A percentile compares a stretch with the other conserved stretches of the same genome.
These are phyloP conservation scores for Chaenodraco wilsoni DNA, from an alignment of 2,797 vertebrate genomes.

Conservation along the genomic window DNA sequence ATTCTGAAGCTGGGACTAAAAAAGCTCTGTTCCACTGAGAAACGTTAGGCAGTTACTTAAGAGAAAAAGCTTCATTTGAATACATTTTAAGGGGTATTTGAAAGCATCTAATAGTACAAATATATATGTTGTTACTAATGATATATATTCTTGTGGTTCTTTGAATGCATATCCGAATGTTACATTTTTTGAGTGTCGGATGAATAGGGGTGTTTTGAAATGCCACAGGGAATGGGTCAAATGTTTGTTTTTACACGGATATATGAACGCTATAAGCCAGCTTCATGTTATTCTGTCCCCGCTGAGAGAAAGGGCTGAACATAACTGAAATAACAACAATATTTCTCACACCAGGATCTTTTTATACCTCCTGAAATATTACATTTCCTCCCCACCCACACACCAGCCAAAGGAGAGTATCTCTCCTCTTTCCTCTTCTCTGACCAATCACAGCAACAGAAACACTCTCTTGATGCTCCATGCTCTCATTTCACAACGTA, in stretches of 20 bases:
- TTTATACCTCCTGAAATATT: background rate
- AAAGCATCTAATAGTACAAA: background rate
- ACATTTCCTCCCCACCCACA: background rate
- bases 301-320: background rate
- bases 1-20: background rate
- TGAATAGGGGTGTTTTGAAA: background rate
- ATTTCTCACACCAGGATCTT: background rate
- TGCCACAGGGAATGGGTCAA: background rate
- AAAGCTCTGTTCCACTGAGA: background rate
- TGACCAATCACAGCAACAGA: constrained; percentile 13
- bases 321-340: background rate
- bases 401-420: background rate
- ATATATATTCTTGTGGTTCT: background rate
- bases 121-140: background rate
- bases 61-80: background rate
- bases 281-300: background rate
- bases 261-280: background rate
- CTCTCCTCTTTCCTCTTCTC: background rate
- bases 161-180: too few species aligned
- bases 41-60: background rate
- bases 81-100: background rate
- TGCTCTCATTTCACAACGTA: constrained; percentile 22
- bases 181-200: background rate
- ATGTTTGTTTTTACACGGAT: background rate
- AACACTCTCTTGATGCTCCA: background rate